Base-by-base conservation (phyloP, 2,888 invertebrate genomes). In the Metellina segmentata region DNA sequence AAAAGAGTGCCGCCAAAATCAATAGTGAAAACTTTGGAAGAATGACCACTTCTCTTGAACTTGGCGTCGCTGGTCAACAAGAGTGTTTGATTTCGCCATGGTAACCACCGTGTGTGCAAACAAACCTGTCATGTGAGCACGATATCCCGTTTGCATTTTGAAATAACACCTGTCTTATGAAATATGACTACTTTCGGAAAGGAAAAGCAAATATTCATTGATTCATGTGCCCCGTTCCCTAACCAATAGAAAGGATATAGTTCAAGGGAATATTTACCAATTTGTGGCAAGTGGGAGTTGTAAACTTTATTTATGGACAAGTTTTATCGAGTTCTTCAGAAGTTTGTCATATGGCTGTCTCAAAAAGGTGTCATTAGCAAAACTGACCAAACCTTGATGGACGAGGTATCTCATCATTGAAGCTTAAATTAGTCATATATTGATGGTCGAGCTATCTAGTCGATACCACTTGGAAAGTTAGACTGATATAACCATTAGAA, bases 41-140 rank as follows among this genome's bases (percentile, higher is more conserved):
- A 86, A 51, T 79, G 61, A 78, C 79, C 72, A 34, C 53, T 79
- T 87, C 79, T 20, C 48, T 16, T 34, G 61, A 75, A 75, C 72
- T 74, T 48, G 34, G 49, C 61, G 75, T 49, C 49, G 53, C 48
- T 11, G 81, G 88, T 88, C 88, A 88, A 88, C 88, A 81, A 75
- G 69, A 19, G 49, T 6, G 81, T 20, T 61, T 81, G 53, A 49
- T 74, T 74, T 88, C 74, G n/a, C 88, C 88, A 88, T 88, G 88
- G 34, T 81, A 79, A 88, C 88, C 81, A 69, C 16, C 48, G 49
- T 13, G 88, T 69, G 20, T 75, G 53, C 81, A 88, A 88, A 88
- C 88, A 88, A 79, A 87, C 52, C 34, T 20, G 69, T 49, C 77
- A 85, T 69, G 85, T 78, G 85, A 85, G 9, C 20, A 16, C 11